phyloP scores from a whole-genome alignment of 1,140 invertebrate genomes.

The Drosophila rhopaloa region DNA sequence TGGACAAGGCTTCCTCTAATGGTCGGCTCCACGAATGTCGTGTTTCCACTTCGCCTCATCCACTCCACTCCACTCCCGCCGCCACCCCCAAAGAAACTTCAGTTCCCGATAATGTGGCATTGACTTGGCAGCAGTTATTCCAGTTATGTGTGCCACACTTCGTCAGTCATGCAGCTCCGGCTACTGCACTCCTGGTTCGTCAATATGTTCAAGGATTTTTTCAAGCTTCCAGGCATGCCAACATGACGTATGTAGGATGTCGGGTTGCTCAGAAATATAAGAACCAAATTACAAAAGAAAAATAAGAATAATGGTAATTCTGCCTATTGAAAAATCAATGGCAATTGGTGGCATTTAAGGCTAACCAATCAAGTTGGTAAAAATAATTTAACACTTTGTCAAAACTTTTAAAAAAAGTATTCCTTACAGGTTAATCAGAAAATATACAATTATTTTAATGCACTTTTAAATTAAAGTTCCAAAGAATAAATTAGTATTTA shows the following conservation, averaged over 20 bases:
- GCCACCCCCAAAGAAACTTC: neutral
- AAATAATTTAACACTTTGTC: too few species aligned
- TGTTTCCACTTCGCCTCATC: constrained; percentile 3
- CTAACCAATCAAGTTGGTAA: too few species aligned
- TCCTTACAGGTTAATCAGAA: too few species aligned
- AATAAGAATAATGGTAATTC: too few species aligned
- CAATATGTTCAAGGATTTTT: constrained; percentile 82
- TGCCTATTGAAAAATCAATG: too few species aligned
- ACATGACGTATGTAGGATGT: neutral
- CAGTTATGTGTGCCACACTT: constrained; percentile 61
- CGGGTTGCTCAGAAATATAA: neutral
- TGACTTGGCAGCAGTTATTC: constrained; percentile 60
- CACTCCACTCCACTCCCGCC: neutral
- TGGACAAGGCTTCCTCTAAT: constrained; percentile 42
- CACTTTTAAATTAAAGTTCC: too few species aligned
- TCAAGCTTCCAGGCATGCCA: constrained; percentile 62
- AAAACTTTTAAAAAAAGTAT: too few species aligned
- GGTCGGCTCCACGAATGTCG: constrained; percentile 34
- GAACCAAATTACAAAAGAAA: too few species aligned
- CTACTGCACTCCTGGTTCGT: constrained; percentile 74
- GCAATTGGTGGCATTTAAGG: too few species aligned
- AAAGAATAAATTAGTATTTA: too few species aligned
- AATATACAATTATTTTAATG: too few species aligned
- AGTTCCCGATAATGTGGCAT: constrained; percentile 32
- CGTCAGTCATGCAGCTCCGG: constrained; percentile 49